These are phyloP conservation scores for Drosophila anceps DNA, from an alignment of 2,888 invertebrate species.

Conservation along the genomic window DNA sequence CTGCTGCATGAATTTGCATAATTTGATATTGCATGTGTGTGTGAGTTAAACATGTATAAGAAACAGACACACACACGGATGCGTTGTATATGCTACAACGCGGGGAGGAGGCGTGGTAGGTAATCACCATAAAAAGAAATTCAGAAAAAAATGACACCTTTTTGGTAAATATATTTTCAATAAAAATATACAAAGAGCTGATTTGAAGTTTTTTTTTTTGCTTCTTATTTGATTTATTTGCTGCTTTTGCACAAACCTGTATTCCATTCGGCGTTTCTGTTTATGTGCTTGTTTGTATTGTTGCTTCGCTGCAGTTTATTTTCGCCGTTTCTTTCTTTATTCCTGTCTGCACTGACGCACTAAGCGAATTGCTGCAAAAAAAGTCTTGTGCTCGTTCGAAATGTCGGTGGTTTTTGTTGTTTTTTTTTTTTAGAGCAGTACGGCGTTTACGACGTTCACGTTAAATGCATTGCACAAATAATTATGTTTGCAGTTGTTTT, in stretches of 20 bases:
- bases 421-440: slow-evolving; percentile 51
- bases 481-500: slow-evolving; percentile 76
- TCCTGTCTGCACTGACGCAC: slow-evolving; percentile 56
- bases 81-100: not conserved
- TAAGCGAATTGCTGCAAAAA: slow-evolving; percentile 53
- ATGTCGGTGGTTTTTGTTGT: slow-evolving; percentile 23
- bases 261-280: slow-evolving; percentile 55
- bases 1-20: slow-evolving; percentile 73
- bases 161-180: slow-evolving; percentile 44
- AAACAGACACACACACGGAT: not conserved
- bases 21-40: slow-evolving; percentile 47
- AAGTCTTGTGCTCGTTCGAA: slow-evolving; percentile 42
- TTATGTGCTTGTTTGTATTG: slow-evolving; percentile 30
- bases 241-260: slow-evolving; percentile 71
- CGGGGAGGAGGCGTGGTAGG: slow-evolving; percentile 58
- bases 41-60: not conserved
- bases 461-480: slow-evolving; percentile 72
- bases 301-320: slow-evolving; percentile 52
- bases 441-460: slow-evolving; percentile 52
- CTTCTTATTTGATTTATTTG: slow-evolving; percentile 38
- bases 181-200: slow-evolving; percentile 55
- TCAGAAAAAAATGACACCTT: slow-evolving; percentile 51
- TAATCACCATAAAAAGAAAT: slow-evolving; percentile 36
- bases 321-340: slow-evolving; percentile 55
- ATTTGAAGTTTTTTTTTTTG: slow-evolving; percentile 38